Evolutionary conservation across 92 coral and sea anemone genomes (phyloP), one percentile per base, ranked within the genome.

Genomic region (Umimayanthus chanpuru): DNA sequence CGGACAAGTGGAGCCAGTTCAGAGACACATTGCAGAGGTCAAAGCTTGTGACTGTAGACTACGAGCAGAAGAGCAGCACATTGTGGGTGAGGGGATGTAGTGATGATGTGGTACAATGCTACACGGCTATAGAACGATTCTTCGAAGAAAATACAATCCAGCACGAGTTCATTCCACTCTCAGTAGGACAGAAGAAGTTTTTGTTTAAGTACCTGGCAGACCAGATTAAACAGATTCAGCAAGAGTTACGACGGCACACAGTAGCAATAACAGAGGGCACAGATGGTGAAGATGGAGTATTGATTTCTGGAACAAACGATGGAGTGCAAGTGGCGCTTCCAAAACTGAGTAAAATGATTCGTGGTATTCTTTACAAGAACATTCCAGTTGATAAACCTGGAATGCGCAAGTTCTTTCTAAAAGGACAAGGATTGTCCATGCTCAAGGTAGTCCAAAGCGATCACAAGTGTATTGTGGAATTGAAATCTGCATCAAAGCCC

Each of bases 61-160:
- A 65, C 40, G 96, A 93, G 21, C 65, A 53, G 41, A 25, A 40
- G 29, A 81, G 78, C 41, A 79, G 73, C 28, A 88, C 88, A 21
- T n/a, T 96, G 26, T 91, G 88, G 85, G 41, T 96, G 44, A 89
- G 88, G 20, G 96, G 98, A 12, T 56, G 81, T 81, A 80, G 73
- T 73, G 89, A 88, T 25, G 86, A 92, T 7, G 93, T 94, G 2
- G 39, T 87, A 25, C 18, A 44, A 20, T 79, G 89, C 23, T 50
- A 75, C 39, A 30, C 29, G 67, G 68, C 36, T 20, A 67, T 96
- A 4, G 74, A 85, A 30, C 39, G 58, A 14, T 96, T 96, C 81
- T 77, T 96, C 36, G 89, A 77, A 75, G 90, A 91, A 77, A 96
- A 96, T 73, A 94, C 96, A 55, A 91, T 96, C 41, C 73, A 91